Evolutionary conservation across 1,140 invertebrate species (phyloP).

Genomic region (Zaprionus ornatus): DNA sequence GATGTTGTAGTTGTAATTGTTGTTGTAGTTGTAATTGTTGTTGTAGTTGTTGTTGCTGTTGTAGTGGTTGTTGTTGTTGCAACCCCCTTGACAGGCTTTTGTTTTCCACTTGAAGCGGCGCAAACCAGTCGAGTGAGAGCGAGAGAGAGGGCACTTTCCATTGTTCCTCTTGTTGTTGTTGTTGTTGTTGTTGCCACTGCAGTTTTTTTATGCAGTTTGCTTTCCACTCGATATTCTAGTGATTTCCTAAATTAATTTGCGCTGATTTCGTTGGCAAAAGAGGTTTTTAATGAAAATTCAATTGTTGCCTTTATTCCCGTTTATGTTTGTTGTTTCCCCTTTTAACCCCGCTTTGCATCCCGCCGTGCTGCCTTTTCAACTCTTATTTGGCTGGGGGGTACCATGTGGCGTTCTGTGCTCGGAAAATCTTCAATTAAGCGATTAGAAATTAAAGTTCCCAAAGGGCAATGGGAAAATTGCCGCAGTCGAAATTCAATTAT

Average conservation of each 20-base stretch:
- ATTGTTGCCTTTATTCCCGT: constrained; percentile 52
- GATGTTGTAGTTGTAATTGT: background rate
- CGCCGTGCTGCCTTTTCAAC: constrained; percentile 10
- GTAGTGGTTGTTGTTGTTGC: constrained; percentile 11
- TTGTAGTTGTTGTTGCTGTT: constrained; percentile 1
- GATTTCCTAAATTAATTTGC: constrained; percentile 71
- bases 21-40: background rate
- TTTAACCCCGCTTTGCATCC: background rate
- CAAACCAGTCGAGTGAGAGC: constrained; percentile 1
- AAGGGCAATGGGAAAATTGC: background rate
- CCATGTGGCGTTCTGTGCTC: constrained; percentile 26
- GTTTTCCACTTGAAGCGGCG: constrained; percentile 73
- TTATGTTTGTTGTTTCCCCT: background rate
- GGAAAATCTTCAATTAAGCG: background rate
- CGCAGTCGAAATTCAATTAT: background rate
- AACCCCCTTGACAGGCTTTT: constrained; percentile 70
- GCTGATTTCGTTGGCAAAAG: constrained; percentile 52
- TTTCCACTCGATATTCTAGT: constrained; percentile 53
- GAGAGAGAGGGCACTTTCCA: constrained; percentile 53
- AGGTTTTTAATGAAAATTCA: constrained; percentile 68
- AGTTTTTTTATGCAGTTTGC: constrained; percentile 35
- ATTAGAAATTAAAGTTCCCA: constrained; percentile 1
- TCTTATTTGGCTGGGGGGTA: constrained; percentile 6
- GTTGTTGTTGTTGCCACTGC: constrained; percentile 38
- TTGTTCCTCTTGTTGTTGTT: constrained; percentile 53